Evolutionary conservation across 2,888 invertebrate genomes (phyloP).

Genomic region (Noctua janthe): DNA sequence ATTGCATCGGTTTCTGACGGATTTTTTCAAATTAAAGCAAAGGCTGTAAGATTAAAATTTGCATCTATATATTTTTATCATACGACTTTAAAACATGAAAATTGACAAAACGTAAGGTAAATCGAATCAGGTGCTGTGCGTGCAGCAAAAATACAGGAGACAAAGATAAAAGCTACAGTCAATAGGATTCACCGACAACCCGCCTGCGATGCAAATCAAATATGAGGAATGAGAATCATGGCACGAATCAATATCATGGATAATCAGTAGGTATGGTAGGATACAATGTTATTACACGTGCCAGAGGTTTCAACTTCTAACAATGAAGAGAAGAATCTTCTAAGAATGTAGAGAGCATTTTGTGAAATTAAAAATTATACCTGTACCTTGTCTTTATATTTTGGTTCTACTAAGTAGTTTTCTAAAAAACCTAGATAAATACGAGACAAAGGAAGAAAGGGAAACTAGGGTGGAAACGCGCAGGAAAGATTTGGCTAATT

Average conservation of each 20-base stretch:
- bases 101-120: constrained; percentile 25
- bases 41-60: neutral
- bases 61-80: neutral
- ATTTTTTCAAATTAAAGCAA: neutral
- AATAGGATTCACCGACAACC: constrained; percentile 46
- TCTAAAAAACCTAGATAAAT: no score
- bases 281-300: neutral
- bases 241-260: constrained; percentile 42
- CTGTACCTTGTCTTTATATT: no score
- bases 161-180: constrained; percentile 50
- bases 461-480: no score
- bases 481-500: no score
- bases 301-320: neutral
- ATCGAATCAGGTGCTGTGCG: constrained; percentile 53
- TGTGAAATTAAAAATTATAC: no score
- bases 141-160: constrained; percentile 53
- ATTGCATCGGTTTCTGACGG: constrained; percentile 4
- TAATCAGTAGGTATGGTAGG: constrained; percentile 21
- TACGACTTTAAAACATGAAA: constrained; percentile 13
- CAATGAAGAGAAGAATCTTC: neutral
- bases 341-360: no score
- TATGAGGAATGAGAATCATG: constrained; percentile 57
- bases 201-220: constrained; percentile 64
- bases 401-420: no score
- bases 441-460: no score